Conservation (phyloP, 2,797 vertebrate species). For the Hippocampus kuda region DNA sequence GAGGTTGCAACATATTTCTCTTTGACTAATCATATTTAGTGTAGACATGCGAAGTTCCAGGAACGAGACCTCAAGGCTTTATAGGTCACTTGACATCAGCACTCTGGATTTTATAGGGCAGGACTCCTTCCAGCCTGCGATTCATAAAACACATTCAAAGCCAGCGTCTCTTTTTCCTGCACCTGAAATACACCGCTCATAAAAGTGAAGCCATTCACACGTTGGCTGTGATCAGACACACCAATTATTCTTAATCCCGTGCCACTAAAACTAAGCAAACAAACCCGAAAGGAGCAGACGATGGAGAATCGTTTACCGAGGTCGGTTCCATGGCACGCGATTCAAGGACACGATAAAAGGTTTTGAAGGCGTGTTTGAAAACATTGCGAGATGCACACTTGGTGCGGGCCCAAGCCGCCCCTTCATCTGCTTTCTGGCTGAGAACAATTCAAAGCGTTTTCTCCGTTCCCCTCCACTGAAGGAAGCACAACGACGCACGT, state of each 20-base stretch:
- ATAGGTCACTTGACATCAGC: slow-evolving; percentile 58
- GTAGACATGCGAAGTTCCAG: slow-evolving; percentile 40
- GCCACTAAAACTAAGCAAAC: slow-evolving; percentile 8
- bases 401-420: slow-evolving; percentile 21
- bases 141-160: slow-evolving; percentile 42
- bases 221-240: slow-evolving; percentile 21
- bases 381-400: slow-evolving; percentile 10
- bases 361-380: slow-evolving; percentile 6
- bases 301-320: slow-evolving; percentile 1
- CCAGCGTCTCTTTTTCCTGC: slow-evolving; percentile 30
- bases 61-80: slow-evolving; percentile 49
- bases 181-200: slow-evolving; percentile 41
- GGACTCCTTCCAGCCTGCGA: slow-evolving; percentile 46
- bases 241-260: slow-evolving; percentile 20
- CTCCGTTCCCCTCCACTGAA: slow-evolving; percentile 21
- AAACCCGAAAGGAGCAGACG: slow-evolving; percentile 14
- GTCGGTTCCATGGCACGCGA: neutral
- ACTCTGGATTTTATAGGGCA: slow-evolving; percentile 53
- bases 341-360: neutral
- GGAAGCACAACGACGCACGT: slow-evolving; percentile 32
- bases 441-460: slow-evolving; percentile 37
- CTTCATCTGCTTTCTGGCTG: slow-evolving; percentile 27
- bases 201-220: slow-evolving; percentile 33
- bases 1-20: slow-evolving; percentile 15
- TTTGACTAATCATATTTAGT: slow-evolving; percentile 53